These are phyloP conservation scores for Leptinotarsa defecta DNA, from an alignment of 1,140 invertebrate genomes.

Conservation along the genomic window DNA sequence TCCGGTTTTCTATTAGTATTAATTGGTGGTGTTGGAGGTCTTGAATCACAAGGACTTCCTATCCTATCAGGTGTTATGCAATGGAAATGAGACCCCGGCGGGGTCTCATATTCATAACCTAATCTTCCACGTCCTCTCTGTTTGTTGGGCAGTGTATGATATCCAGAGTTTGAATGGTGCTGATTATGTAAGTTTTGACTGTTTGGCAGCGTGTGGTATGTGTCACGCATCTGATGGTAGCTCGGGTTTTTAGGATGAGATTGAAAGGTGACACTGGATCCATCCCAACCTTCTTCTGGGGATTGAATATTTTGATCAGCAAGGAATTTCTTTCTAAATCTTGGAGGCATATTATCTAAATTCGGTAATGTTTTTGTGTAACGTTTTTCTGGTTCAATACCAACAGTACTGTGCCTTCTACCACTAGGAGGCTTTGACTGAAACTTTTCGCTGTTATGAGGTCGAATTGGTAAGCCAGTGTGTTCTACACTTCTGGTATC, in stretches of 20 bases:
- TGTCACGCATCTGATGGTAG: slow-evolving; percentile 35
- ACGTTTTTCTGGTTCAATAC: slow-evolving; percentile 54
- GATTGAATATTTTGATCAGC: slow-evolving; percentile 58
- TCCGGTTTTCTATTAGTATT: slow-evolving; percentile 37
- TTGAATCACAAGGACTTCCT: slow-evolving; percentile 49
- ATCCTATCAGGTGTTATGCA: slow-evolving; percentile 60
- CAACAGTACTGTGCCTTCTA: slow-evolving; percentile 55
- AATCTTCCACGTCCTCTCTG: slow-evolving; percentile 60
- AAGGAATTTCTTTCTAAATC: slow-evolving; percentile 60
- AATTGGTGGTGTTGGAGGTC: slow-evolving; percentile 59
- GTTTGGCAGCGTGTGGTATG: slow-evolving; percentile 37
- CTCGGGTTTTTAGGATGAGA: slow-evolving; percentile 30
- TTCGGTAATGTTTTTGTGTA: slow-evolving; percentile 40
- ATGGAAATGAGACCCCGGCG: slow-evolving; percentile 48
- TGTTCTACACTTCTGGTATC: slow-evolving; percentile 64
- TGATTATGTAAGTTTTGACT: slow-evolving; percentile 8
- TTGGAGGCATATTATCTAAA: slow-evolving; percentile 60
- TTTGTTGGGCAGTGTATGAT: slow-evolving; percentile 59
- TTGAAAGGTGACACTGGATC: slow-evolving; percentile 40
- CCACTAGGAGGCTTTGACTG: slow-evolving; percentile 63
- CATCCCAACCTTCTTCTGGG: slow-evolving; percentile 60
- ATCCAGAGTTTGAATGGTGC: slow-evolving; percentile 47
- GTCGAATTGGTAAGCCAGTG: slow-evolving; percentile 42
- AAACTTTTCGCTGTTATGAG: slow-evolving; percentile 53
- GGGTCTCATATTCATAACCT: slow-evolving; percentile 50